These are phyloP conservation scores for Girardinus metallicus DNA, from an alignment of 2,797 vertebrate genomes.

Conservation along the genomic window DNA sequence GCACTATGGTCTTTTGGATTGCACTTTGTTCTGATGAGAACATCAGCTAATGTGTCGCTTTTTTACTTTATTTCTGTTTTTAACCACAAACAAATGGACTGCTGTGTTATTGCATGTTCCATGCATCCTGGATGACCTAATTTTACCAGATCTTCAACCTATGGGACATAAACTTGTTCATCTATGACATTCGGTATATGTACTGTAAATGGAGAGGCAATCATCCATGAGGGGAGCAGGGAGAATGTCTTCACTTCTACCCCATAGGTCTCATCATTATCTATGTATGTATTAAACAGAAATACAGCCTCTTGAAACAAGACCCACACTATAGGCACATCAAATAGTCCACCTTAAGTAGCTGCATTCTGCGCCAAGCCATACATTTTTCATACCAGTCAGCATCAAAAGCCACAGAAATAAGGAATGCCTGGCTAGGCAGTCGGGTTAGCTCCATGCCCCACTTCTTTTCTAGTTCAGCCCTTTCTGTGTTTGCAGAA, in stretches of 20 bases:
- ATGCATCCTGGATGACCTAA: conserved; percentile 56
- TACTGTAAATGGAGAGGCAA: conserved; percentile 49
- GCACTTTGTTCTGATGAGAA: conserved; percentile 11
- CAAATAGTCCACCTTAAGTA: conserved; percentile 75
- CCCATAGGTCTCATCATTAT: conserved; percentile 66
- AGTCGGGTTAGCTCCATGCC: conserved; percentile 71
- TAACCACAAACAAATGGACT: conserved; percentile 46
- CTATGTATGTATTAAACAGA: conserved; percentile 40
- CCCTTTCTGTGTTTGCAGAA: conserved; percentile 53
- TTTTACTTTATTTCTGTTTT: neutral
- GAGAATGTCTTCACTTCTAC: conserved; percentile 34
- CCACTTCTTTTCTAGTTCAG: conserved; percentile 76
- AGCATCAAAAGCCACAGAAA: conserved; percentile 77
- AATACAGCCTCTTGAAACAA: conserved; percentile 31
- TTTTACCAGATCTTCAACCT: conserved; percentile 48
- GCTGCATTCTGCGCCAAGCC: conserved; percentile 62
- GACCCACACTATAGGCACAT: conserved; percentile 45
- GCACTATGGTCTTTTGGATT: conserved; percentile 18
- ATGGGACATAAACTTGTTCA: conserved; percentile 33
- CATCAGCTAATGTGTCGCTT: conserved; percentile 17
- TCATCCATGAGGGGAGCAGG: conserved; percentile 44
- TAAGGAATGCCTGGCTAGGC: conserved; percentile 77
- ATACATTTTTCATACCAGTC: conserved; percentile 79
- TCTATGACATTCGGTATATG: conserved; percentile 26
- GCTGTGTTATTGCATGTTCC: conserved; percentile 40